phyloP scores from a whole-genome alignment of 1,140 invertebrate species.

The Chymomyza costata region DNA sequence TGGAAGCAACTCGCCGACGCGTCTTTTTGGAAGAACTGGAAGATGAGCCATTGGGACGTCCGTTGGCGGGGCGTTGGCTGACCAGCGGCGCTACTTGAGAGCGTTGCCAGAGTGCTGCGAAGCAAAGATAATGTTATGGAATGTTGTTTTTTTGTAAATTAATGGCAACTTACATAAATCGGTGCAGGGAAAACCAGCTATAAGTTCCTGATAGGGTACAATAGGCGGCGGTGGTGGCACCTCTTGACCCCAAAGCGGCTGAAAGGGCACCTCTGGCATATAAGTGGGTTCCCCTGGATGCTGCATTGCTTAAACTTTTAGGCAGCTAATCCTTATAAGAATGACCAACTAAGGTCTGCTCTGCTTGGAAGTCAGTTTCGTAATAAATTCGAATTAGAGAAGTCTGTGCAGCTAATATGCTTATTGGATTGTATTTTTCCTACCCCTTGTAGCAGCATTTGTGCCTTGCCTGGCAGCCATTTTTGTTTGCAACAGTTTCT shows the following conservation, averaged over 20 bases:
- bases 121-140: constrained; percentile 3
- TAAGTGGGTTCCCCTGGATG: constrained; percentile 63
- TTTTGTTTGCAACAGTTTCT: constrained; percentile 56
- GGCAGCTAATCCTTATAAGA: too few relatives aligned
- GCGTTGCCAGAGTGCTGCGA: constrained; percentile 75
- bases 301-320: constrained; percentile 45
- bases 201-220: constrained; percentile 77
- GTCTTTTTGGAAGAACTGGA: constrained; percentile 82
- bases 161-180: constrained; percentile 76
- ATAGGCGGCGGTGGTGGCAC: constrained; percentile 68
- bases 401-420: constrained; percentile 20
- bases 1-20: constrained; percentile 89
- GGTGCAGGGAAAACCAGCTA: constrained; percentile 77
- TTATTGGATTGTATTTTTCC: constrained; percentile 66
- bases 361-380: constrained; percentile 58
- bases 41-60: constrained; percentile 35
- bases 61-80: constrained; percentile 47
- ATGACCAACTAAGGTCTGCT: constrained; percentile 54
- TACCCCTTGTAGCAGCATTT: constrained; percentile 31
- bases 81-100: constrained; percentile 65
- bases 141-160: neutral
- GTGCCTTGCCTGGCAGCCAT: constrained; percentile 34
- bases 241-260: constrained; percentile 65
- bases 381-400: constrained; percentile 54
- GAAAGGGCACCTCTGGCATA: constrained; percentile 74